A percentile compares a stretch with the other conserved stretches of the same genome.
phyloP scores from a whole-genome alignment of 1,140 invertebrate genomes.

The Bombus ignitus region DNA sequence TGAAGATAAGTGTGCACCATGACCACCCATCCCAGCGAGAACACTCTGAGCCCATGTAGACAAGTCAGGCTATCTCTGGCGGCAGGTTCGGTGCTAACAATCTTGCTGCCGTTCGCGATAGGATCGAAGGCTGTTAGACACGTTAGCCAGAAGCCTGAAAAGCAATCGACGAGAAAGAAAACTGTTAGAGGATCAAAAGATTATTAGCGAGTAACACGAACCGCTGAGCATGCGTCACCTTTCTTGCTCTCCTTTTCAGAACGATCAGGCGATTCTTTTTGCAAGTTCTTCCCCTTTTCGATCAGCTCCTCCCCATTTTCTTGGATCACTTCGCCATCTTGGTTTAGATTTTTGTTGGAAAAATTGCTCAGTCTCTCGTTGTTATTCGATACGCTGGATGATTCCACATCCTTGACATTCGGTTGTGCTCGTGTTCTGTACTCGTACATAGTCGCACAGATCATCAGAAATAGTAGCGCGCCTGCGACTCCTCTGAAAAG shows the following conservation, averaged over 20 bases:
- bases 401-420: conserved; percentile 72
- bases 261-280: conserved; percentile 41
- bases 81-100: conserved; percentile 84
- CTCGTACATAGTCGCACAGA: conserved; percentile 84
- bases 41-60: conserved; percentile 92
- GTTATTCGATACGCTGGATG: conserved; percentile 74
- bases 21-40: conserved; percentile 95
- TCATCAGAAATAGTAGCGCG: conserved; percentile 83
- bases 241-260: conserved; percentile 6
- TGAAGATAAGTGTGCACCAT: conserved; percentile 94
- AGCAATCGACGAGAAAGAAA: background rate
- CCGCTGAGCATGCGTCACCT: conserved; percentile 28
- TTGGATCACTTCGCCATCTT: conserved; percentile 67
- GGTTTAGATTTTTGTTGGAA: conserved; percentile 75
- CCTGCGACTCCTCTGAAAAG: conserved; percentile 81
- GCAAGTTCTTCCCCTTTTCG: conserved; percentile 71
- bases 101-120: conserved; percentile 85
- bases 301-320: conserved; percentile 78
- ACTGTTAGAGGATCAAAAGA: background rate
- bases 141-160: conserved; percentile 83
- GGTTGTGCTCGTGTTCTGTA: conserved; percentile 62
- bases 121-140: conserved; percentile 86
- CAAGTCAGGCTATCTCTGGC: conserved; percentile 87
- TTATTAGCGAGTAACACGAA: background rate
- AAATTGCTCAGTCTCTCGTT: conserved; percentile 78